These are phyloP conservation scores for Clivina fossor DNA, from an alignment of 2,888 invertebrate genomes.

Conservation along the genomic window DNA sequence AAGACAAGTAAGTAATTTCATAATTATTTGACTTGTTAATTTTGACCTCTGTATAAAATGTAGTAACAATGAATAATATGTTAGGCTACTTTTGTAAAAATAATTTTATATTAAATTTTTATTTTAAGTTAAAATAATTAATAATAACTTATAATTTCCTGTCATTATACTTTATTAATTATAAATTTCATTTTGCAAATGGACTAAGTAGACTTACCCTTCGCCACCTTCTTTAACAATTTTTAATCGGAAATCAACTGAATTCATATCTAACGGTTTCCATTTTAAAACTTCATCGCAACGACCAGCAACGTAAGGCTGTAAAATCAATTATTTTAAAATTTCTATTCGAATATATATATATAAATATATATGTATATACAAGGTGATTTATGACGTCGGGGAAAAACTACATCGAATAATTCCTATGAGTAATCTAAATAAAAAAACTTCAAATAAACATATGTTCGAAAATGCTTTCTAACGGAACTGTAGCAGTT, in stretches of 20 bases:
- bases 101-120: slow-evolving; percentile 6
- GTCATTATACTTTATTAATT: no score
- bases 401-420: no score
- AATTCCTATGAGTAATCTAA: no score
- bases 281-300: slow-evolving; percentile 91
- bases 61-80: slow-evolving; percentile 3
- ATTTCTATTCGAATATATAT: slow-evolving; percentile 5
- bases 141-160: no score
- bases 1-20: slow-evolving; percentile 38
- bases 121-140: not conserved
- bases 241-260: slow-evolving; percentile 91
- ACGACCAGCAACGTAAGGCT: slow-evolving; percentile 82
- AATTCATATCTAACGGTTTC: slow-evolving; percentile 94
- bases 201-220: no score
- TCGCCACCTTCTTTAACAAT: slow-evolving; percentile 70
- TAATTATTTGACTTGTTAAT: slow-evolving; percentile 13
- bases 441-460: no score
- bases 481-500: no score
- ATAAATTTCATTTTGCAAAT: slow-evolving; percentile 6
- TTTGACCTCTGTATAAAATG: slow-evolving; percentile 16
- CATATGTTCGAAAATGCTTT: no score
- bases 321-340: slow-evolving; percentile 43
- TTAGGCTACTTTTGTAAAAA: slow-evolving; percentile 19
- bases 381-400: no score
- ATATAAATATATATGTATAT: not conserved